A percentile compares a stretch with the other conserved stretches of the same genome.
Evolutionary conservation across 2,888 invertebrate species (phyloP).

Genomic region (Drosophila greeni): DNA sequence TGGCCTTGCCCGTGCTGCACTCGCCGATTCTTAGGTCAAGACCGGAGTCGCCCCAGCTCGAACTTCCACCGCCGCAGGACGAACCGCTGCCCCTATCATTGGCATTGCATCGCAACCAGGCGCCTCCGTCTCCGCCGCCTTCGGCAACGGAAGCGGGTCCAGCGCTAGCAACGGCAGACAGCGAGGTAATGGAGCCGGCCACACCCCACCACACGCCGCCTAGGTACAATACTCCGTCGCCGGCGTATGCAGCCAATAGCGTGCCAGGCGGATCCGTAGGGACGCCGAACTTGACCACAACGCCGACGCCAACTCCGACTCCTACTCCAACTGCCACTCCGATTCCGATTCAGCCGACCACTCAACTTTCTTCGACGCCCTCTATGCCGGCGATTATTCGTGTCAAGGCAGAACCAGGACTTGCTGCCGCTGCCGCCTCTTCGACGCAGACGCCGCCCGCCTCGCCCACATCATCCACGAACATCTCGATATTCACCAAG

Average conservation of each 20-base stretch:
- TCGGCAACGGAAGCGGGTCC: constrained; percentile 55
- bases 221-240: constrained; percentile 63
- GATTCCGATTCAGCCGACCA: constrained; percentile 34
- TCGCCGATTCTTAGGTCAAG: constrained; percentile 60
- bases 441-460: constrained; percentile 73
- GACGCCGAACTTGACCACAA: constrained; percentile 13
- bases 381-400: constrained; percentile 73
- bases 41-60: constrained; percentile 56
- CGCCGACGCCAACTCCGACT: constrained; percentile 36
- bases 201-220: constrained; percentile 63
- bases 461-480: constrained; percentile 68
- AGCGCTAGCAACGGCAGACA: constrained; percentile 52
- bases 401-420: constrained; percentile 74
- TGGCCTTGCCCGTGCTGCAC: constrained; percentile 49
- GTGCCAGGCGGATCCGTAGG: constrained; percentile 16
- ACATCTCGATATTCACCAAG: constrained; percentile 68
- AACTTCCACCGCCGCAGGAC: constrained; percentile 69
- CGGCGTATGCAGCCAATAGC: constrained; percentile 50
- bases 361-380: constrained; percentile 49
- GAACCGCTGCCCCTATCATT: constrained; percentile 66
- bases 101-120: constrained; percentile 48
- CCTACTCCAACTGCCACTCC: constrained; percentile 43
- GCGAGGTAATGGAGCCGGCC: constrained; percentile 48
- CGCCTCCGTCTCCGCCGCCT: constrained; percentile 43
- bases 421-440: constrained; percentile 60